Evolutionary conservation across 2,797 vertebrate species (phyloP), one percentile per base, ranked within the genome.

Genomic region (Pagetopsis macropterus): DNA sequence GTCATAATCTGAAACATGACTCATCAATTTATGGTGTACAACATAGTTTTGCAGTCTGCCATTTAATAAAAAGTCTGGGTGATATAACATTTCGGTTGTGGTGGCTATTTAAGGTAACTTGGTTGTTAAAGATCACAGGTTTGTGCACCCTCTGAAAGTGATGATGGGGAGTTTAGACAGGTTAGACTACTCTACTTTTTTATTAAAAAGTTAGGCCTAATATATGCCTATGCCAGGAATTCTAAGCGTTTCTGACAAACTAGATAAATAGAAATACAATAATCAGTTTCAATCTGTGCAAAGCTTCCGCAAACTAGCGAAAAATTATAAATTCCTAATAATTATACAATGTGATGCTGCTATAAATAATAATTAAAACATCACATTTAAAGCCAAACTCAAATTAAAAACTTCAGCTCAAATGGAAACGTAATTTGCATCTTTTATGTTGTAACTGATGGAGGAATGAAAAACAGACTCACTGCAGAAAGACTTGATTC

Each of bases 401-500:
- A 44, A 69, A 73, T 72, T 43, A 69, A 70, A 58, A 55, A 68
- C 56, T 49, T 61, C 3, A 45, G 12, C 64, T 73, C 17, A 12
- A 48, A 65, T 54, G 44, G 54, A 72, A 70, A 77, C 62, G 64
- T n/a, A 31, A 82, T 77, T 66, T 71, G 52, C 69, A 52, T 69
- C 64, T 83, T 45, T 68, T 52, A 61, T 44, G 0, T 64, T 51
- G 65, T 65, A 63, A 37, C 43, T 44, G 58, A 48, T 44, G 15
- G 60, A 69, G 41, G 41, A 55, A 43, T 58, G 68, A 64, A 80
- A 86, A 69, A 6, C 17, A 12, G 85, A 96, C 97, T 97, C 94
- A 99, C 98, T 97, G 86, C 97, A 97, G 93, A 99, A 99, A 74
- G 96, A 97, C 91, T 96, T 97, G 94, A 99, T 97, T 70, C 98